Conservation (phyloP, 2,797 vertebrate species). For the Chromobotia macracanthus region DNA sequence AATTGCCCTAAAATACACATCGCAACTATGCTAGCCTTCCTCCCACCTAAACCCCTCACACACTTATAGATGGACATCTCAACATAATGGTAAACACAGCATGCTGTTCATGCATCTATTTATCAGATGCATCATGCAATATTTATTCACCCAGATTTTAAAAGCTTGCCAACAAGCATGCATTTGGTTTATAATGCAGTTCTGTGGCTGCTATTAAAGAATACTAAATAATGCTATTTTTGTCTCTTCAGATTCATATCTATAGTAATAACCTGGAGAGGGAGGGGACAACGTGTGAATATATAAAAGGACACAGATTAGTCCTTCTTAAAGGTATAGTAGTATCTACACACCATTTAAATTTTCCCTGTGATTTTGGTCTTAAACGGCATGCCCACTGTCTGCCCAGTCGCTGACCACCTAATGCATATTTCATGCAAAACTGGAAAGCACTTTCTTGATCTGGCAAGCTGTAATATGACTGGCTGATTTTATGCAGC, state of each 20-base stretch:
- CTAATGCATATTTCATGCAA: no score
- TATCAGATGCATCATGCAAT: conserved; percentile 72
- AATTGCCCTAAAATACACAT: conserved; percentile 24
- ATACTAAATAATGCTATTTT: conserved; percentile 6
- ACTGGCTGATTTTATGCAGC: no score
- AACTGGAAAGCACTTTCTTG: no score
- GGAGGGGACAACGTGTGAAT: conserved; percentile 13
- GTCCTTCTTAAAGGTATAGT: no score
- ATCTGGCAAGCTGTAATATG: no score
- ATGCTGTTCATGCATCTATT: conserved; percentile 54
- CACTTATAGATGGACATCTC: conserved; percentile 32
- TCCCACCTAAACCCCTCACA: background rate
- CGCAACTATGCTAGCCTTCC: background rate
- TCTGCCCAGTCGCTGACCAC: no score
- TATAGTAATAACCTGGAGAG: conserved; percentile 21
- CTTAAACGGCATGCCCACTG: no score
- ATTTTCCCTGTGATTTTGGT: no score
- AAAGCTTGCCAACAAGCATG: conserved; percentile 20
- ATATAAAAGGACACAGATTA: conserved; percentile 13
- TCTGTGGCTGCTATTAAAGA: conserved; percentile 6
- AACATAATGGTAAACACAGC: conserved; percentile 22
- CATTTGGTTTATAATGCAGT: conserved; percentile 25
- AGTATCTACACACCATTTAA: no score
- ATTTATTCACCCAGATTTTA: conserved; percentile 67
- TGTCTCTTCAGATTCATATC: conserved; percentile 4